phyloP scores from a whole-genome alignment of 2,888 invertebrate genomes.

The Torymus auratus region DNA sequence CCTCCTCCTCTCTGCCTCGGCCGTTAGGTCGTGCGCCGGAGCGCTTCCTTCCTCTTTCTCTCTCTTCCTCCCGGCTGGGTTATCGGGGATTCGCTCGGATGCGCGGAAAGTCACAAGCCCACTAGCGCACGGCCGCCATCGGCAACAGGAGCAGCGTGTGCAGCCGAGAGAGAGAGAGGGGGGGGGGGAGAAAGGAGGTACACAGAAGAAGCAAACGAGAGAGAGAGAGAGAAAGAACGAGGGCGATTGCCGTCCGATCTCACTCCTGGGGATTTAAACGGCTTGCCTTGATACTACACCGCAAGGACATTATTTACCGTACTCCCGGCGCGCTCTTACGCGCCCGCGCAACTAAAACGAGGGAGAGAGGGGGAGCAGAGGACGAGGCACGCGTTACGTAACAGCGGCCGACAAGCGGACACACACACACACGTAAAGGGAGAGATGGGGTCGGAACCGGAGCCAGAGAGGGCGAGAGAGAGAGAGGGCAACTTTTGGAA shows the following conservation, averaged over 20 bases:
- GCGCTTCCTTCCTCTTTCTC: slow-evolving; percentile 31
- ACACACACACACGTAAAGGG: slow-evolving; percentile 32
- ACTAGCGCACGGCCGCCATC: background rate
- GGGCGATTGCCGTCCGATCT: slow-evolving; percentile 62
- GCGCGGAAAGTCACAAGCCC: slow-evolving; percentile 50
- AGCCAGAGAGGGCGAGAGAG: slow-evolving; percentile 13
- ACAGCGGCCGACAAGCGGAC: slow-evolving; percentile 60
- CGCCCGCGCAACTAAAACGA: slow-evolving; percentile 60
- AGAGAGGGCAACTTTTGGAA: slow-evolving; percentile 61
- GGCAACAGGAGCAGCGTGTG: background rate
- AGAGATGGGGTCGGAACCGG: slow-evolving; percentile 19
- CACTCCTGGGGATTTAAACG: slow-evolving; percentile 63
- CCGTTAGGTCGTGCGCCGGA: background rate
- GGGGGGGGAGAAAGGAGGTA: slow-evolving; percentile 5
- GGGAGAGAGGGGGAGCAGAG: background rate
- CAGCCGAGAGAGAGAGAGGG: slow-evolving; percentile 8
- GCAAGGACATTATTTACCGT: slow-evolving; percentile 64
- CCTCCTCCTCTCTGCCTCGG: background rate
- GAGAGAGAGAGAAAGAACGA: slow-evolving; percentile 17
- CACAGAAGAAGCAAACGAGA: background rate
- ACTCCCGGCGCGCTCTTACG: slow-evolving; percentile 55
- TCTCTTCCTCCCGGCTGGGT: slow-evolving; percentile 40
- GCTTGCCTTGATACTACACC: slow-evolving; percentile 59
- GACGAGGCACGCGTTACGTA: slow-evolving; percentile 62
- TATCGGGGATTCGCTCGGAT: slow-evolving; percentile 62